phyloP scores from a whole-genome alignment of 2,113 vertebrate species.

The Rhegmatorhina hoffmannsi region DNA sequence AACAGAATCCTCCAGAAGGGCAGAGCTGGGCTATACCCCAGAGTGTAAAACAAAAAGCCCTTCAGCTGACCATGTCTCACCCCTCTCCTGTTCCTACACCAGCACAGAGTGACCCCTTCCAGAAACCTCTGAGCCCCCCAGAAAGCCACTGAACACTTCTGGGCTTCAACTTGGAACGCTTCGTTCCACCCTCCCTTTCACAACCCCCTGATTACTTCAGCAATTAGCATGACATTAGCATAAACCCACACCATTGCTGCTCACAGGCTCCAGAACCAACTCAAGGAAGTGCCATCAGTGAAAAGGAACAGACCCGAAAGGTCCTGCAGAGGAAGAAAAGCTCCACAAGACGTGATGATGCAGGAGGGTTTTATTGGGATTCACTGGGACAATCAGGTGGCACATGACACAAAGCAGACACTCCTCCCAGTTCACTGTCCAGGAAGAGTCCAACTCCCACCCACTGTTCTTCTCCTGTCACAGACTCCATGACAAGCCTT shows the following conservation, averaged over 20 bases:
- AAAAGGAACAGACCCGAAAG: rapidly evolving
- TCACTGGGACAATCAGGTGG: neutral
- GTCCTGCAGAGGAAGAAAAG: neutral
- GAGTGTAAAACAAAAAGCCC: neutral
- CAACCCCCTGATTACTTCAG: neutral
- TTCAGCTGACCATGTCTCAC: neutral
- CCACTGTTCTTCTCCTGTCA: neutral
- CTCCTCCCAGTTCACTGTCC: neutral
- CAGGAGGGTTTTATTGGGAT: neutral
- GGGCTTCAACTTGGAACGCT: neutral
- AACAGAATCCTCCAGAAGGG: neutral
- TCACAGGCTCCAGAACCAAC: neutral
- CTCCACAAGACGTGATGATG: neutral
- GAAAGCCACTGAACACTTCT: neutral
- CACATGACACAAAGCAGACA: neutral
- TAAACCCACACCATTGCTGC: neutral
- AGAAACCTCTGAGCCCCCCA: neutral
- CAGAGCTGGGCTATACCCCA: neutral
- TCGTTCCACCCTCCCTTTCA: neutral
- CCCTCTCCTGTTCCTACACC: neutral
- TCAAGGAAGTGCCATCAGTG: neutral
- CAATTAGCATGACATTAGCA: neutral
- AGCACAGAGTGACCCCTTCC: neutral
- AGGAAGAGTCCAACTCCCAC: neutral
- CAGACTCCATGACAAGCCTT: neutral